Conservation (phyloP, 2,888 invertebrate genomes). For the Netelia virgata region DNA sequence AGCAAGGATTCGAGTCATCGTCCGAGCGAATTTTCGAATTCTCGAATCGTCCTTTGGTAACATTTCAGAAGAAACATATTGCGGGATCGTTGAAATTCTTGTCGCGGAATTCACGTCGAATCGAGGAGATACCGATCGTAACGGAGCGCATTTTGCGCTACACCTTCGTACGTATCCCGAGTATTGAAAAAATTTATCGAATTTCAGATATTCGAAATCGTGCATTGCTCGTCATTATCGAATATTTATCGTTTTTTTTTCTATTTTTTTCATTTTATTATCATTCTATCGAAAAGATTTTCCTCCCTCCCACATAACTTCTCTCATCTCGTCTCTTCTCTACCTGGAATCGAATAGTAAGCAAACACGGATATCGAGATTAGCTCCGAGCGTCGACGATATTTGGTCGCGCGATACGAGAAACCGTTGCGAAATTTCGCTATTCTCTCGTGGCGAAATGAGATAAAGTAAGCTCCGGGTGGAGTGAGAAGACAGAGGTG, state of each 20-base stretch:
- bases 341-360: too few species aligned
- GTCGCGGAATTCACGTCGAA: slow-evolving; percentile 36
- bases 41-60: background rate
- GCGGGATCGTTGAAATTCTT: slow-evolving; percentile 46
- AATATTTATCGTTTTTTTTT: too few species aligned
- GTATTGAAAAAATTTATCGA: background rate
- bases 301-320: too few species aligned
- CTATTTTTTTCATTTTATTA: background rate
- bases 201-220: background rate
- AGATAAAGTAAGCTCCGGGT: slow-evolving; percentile 8
- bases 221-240: background rate
- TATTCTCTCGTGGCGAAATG: slow-evolving; percentile 36
- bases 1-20: slow-evolving; percentile 46
- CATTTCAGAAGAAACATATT: slow-evolving; percentile 4
- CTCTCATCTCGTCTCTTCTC: too few species aligned
- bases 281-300: too few species aligned
- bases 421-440: too few species aligned
- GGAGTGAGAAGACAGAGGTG: slow-evolving; percentile 45
- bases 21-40: slow-evolving; percentile 53
- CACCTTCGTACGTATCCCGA: slow-evolving; percentile 1
- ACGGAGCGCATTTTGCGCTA: slow-evolving; percentile 22
- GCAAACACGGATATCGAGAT: too few species aligned
- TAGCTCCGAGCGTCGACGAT: too few species aligned
- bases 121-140: slow-evolving; percentile 24
- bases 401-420: too few species aligned